Conservation (phyloP, 2,888 invertebrate genomes). For the Argyresthia albistria region DNA sequence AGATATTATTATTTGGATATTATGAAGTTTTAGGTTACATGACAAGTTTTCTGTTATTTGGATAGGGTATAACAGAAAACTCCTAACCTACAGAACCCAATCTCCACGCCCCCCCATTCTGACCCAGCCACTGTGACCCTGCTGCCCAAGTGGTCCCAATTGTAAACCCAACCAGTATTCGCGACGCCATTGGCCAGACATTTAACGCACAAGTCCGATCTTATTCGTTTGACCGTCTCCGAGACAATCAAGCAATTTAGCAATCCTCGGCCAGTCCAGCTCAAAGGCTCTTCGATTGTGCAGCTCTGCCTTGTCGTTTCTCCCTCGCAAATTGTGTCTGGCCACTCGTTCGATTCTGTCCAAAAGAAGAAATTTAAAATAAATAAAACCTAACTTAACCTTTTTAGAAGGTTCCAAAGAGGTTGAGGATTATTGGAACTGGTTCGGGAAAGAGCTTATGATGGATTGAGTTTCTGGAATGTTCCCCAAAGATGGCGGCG, state of each 20-base stretch:
- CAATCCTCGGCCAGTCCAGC: slow-evolving; percentile 21
- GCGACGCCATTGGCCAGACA: slow-evolving; percentile 49
- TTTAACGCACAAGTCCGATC: slow-evolving; percentile 50
- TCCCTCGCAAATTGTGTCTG: background rate
- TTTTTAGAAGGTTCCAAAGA: slow-evolving; percentile 10
- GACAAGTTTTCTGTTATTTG: too few relatives aligned
- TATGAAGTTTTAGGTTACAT: too few relatives aligned
- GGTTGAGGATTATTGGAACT: too few relatives aligned
- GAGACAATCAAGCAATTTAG: slow-evolving; percentile 42
- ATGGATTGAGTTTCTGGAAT: slow-evolving; percentile 35
- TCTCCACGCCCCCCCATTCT: slow-evolving; percentile 23
- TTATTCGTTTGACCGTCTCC: slow-evolving; percentile 38
- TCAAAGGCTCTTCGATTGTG: background rate
- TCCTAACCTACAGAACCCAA: slow-evolving; percentile 15
- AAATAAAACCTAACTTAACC: background rate
- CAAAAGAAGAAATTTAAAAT: background rate
- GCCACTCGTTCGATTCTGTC: background rate
- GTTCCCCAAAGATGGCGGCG: slow-evolving; percentile 36
- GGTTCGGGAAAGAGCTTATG: slow-evolving; percentile 19
- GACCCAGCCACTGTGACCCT: slow-evolving; percentile 54
- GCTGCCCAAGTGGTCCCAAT: slow-evolving; percentile 56
- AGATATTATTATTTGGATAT: too few relatives aligned
- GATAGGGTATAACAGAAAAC: too few relatives aligned
- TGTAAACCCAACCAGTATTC: slow-evolving; percentile 34
- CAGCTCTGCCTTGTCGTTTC: too few relatives aligned